Base-by-base conservation (phyloP, 2,888 invertebrate species). In the Euzophera pinguis region DNA sequence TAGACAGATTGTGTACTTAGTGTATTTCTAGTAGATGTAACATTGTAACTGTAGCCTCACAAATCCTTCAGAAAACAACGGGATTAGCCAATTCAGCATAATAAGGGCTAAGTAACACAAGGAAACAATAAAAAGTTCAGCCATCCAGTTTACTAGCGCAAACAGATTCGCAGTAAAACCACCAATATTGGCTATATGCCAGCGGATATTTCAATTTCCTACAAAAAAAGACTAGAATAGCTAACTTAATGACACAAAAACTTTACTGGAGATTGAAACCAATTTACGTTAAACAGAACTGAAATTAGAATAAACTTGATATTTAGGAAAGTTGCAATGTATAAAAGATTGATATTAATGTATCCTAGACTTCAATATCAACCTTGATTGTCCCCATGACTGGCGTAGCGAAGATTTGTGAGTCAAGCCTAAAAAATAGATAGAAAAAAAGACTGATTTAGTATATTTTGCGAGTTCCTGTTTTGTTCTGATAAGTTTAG, bases 121-220 rank as follows among this genome's bases (percentile, higher is more conserved):
- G 43, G 35, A 17, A 14, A 35, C 17, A 12, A 47, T 41, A 50
- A 49, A 42, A 47, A 56, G 43, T 50, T 51, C 43, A 61, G 50
- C 47, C 57, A 57, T 14, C 10, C 6, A 29, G 32, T 47, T 32
- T 17, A 39, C 39, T 29, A 16, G 49, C 29, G 39, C 14, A 63
- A 71, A 66, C 68, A 63, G 68, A 72, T 70, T 68, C 57, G 55
- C 56, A 64, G 54, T 62, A 63, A 64, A 68, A 69, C 58, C 56
- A 54, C 50, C 52, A 45, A 47, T 51, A 57, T 55, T 74, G 71
- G 73, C 69, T 12, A 29, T 10, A 35, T 47, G 67, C 76, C 75
- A 75, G 61, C 49, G 45, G 48, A 53, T 54, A 55, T 50, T 34
- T 42, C 60, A 43, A 57, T 50, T 55, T 53, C 53, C 50, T 39